phyloP scores from a whole-genome alignment of 2,113 vertebrate species.

The Puffinus mauretanicus region DNA sequence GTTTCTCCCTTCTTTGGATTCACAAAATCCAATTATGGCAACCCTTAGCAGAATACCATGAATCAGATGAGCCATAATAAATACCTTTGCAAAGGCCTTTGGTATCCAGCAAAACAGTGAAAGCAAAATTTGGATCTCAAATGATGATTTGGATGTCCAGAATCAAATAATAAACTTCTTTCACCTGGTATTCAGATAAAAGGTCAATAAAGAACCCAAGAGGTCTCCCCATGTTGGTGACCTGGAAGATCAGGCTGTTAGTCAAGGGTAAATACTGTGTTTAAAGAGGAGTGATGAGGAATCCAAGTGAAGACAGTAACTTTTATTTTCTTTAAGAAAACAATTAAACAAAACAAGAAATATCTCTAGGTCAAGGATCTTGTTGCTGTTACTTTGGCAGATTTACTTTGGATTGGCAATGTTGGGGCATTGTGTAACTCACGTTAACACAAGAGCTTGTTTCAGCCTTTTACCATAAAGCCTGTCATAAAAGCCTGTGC shows the following conservation, averaged over 20 bases:
- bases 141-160: neutral
- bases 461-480: neutral
- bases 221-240: neutral
- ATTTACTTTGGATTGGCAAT: neutral
- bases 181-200: neutral
- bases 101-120: neutral
- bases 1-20: neutral
- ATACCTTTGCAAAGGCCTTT: neutral
- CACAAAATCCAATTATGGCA: neutral
- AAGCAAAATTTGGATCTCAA: neutral
- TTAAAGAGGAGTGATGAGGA: neutral
- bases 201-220: neutral
- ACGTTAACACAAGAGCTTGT: neutral
- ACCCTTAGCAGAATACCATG: neutral
- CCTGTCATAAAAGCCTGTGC: neutral
- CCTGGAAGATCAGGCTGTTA: neutral
- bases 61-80: neutral
- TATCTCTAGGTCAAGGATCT: neutral
- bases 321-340: neutral
- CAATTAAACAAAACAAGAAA: neutral
- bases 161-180: neutral
- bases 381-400: neutral
- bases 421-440: rapidly evolving
- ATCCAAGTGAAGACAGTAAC: neutral
- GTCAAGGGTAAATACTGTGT: neutral